Evolutionary conservation across 2,113 vertebrate species (phyloP).

Genomic region (Ameiurus melas): DNA sequence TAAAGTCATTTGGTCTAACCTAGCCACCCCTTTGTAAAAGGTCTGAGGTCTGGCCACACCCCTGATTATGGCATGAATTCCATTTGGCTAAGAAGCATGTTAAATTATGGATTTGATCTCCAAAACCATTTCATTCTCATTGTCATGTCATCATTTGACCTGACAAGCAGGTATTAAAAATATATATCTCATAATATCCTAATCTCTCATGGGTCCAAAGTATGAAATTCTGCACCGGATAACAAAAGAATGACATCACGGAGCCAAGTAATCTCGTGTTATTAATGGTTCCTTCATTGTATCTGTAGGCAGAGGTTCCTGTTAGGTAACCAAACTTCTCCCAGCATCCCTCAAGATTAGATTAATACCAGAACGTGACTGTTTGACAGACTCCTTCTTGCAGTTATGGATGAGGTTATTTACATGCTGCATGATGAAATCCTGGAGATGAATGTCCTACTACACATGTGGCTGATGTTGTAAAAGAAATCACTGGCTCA

Average conservation of each 20-base stretch:
- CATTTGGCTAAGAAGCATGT: neutral
- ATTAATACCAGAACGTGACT: constrained; percentile 42
- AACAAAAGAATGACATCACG: constrained; percentile 15
- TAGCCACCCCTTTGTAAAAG: neutral
- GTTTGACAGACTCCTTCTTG: constrained; percentile 43
- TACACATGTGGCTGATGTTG: constrained; percentile 33
- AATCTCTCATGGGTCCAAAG: neutral
- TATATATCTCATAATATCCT: neutral
- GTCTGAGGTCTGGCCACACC: neutral
- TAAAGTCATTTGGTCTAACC: neutral
- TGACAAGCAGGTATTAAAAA: constrained; percentile 9
- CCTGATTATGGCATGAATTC: neutral
- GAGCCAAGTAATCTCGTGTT: constrained; percentile 9
- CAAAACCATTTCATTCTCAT: neutral
- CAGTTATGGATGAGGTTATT: constrained; percentile 49
- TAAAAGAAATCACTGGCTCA: constrained; percentile 30
- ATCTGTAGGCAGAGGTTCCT: constrained; percentile 14
- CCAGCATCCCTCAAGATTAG: constrained; percentile 34
- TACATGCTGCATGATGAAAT: constrained; percentile 46
- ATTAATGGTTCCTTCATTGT: constrained; percentile 13
- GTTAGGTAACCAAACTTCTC: constrained; percentile 29
- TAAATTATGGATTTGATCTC: neutral
- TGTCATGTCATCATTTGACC: neutral
- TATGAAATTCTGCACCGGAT: constrained; percentile 17
- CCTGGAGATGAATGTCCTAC: constrained; percentile 32